Evolutionary conservation across 2,113 vertebrate species (phyloP).

Genomic region (Protobothrops flavoviridis): DNA sequence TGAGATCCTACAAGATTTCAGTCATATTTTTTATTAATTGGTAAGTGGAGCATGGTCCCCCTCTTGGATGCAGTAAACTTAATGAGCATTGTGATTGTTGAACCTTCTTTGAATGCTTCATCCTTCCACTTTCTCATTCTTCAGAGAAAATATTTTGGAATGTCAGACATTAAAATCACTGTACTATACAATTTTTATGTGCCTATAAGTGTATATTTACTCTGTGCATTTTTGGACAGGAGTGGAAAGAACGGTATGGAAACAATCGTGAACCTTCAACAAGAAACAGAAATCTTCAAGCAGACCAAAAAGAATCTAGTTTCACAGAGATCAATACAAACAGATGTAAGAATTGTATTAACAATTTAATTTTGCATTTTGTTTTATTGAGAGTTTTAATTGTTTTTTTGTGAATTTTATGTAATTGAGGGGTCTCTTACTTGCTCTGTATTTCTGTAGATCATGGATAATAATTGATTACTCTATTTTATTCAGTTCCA

Average conservation of each 20-base stretch:
- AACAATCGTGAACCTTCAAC: slow-evolving; percentile 78
- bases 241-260: slow-evolving; percentile 88
- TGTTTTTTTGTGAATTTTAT: neutral
- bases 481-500: neutral
- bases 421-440: neutral
- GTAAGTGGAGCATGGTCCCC: neutral
- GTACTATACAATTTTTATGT: neutral
- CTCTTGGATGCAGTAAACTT: neutral
- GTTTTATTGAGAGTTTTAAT: neutral
- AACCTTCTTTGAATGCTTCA: neutral
- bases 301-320: slow-evolving; percentile 81
- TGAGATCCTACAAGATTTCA: neutral
- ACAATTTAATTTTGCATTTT: neutral
- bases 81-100: neutral
- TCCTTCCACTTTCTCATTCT: neutral
- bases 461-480: neutral
- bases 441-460: neutral
- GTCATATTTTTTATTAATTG: neutral
- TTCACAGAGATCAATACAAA: slow-evolving; percentile 73
- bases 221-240: slow-evolving; percentile 65
- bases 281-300: slow-evolving; percentile 78
- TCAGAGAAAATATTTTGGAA: neutral
- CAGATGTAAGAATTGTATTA: slow-evolving; percentile 69
- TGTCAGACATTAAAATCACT: neutral
- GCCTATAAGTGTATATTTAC: neutral